Evolutionary conservation across 2,888 invertebrate species (phyloP), one percentile per base, ranked within the genome.

Genomic region (Platycheirus albimanus): DNA sequence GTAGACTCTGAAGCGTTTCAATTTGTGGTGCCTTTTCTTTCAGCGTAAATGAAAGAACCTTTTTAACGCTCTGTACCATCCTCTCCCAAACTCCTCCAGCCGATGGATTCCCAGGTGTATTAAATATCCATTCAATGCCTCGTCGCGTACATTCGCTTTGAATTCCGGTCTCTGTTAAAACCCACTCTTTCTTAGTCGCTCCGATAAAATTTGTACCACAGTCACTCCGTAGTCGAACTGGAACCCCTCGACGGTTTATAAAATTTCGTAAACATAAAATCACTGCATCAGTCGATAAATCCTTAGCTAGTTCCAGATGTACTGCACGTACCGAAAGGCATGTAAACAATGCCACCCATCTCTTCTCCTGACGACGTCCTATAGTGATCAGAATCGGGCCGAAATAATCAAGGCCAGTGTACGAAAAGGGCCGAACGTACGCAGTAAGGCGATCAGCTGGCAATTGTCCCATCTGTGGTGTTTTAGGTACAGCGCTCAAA

Each of bases 111-210:
- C 36, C 74, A 2, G 85, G 72, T 2, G 67, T 13, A 47, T 84
- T 86, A 51, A 86, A 85, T 3, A 61, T 1, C 85, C 85, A 85
- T n/a, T 85, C 67, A 4, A 84, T 63, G 11, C 71, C 67, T 36
- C 81, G 72, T 4, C 8, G 11, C 85, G 84, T 85, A 19, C 77
- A 43, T 3, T 85, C 86, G 0, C 43, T 56, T 6, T 56, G n/a
- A 10, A 85, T 3, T 11, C 33, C 56, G 1, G 58, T 64, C 17
- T 66, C 47, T 8, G 54, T 20, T 17, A 69, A 52, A 7, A 54
- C n/a, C 71, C 56, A 71, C 5, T 33, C 47, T n/a, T 47, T n/a
- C 1, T 20, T 47, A 20, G n/a, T 20, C 1, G 30, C 51, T 30
- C 72, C 66, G 1, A 74, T 33, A 17, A 64, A 74, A 30, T 74